Percentiles rank a stretch among this genome's conserved stretches.
Evolutionary conservation across 2,888 invertebrate species (phyloP).

Genomic region (Byasa hedistus): DNA sequence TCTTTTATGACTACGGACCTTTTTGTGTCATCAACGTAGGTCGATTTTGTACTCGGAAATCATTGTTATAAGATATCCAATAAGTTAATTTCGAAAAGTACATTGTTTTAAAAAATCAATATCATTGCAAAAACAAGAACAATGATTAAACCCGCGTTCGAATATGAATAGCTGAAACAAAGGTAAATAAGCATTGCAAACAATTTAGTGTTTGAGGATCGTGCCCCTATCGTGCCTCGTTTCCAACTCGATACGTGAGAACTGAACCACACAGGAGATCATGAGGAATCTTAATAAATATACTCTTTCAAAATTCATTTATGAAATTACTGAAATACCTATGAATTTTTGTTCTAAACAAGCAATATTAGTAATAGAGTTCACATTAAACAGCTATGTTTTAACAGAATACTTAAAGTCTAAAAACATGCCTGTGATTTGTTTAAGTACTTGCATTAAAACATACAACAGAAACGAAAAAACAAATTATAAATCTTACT

Average conservation of each 20-base stretch:
- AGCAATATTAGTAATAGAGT: neutral
- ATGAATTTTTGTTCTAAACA: neutral
- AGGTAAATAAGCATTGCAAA: slow-evolving; percentile 28
- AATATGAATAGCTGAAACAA: slow-evolving; percentile 50
- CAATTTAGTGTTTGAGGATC: slow-evolving; percentile 56
- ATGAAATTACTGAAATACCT: neutral
- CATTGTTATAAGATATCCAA: too few relatives aligned
- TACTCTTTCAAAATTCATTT: neutral
- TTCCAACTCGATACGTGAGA: slow-evolving; percentile 53
- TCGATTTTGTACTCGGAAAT: too few relatives aligned
- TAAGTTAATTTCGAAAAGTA: too few relatives aligned
- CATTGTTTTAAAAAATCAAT: too few relatives aligned
- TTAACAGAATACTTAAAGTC: too few relatives aligned
- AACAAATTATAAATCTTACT: neutral
- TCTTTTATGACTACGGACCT: slow-evolving; percentile 10
- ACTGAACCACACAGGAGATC: slow-evolving; percentile 48
- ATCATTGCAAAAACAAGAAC: neutral
- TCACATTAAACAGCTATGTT: too few relatives aligned
- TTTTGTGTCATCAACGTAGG: neutral
- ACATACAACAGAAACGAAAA: neutral
- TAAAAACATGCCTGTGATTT: neutral
- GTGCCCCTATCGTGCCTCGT: slow-evolving; percentile 46
- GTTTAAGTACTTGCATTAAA: neutral
- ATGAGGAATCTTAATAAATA: slow-evolving; percentile 47
- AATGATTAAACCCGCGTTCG: neutral